phyloP scores from a whole-genome alignment of 35 echinoderm and acorn worm genomes.

The Ptychodera flava region DNA sequence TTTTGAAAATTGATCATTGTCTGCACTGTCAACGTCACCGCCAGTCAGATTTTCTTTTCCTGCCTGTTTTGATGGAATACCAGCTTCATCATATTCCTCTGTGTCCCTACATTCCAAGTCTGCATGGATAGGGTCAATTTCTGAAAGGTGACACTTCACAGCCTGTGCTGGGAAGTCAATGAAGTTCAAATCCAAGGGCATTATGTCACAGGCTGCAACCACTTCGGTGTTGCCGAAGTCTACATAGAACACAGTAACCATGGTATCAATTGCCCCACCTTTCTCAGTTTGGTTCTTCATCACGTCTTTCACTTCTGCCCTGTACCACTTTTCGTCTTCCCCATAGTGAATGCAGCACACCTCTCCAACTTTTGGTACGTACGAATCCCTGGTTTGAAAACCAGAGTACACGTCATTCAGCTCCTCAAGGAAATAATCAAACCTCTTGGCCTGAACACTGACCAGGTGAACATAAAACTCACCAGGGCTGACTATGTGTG shows the following conservation, averaged over 20 bases:
- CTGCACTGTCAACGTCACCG: not conserved
- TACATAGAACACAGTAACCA: constrained; percentile 15
- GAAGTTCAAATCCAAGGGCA: constrained; percentile 21
- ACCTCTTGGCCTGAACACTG: constrained; percentile 16
- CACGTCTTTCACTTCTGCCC: constrained; percentile 24
- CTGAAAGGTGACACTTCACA: constrained; percentile 45
- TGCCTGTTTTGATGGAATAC: not conserved
- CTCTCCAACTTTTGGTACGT: constrained; percentile 2
- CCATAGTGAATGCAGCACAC: constrained; percentile 33
- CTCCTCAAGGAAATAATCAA: constrained; percentile 48
- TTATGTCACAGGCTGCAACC: constrained; percentile 15
- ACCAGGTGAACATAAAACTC: constrained; percentile 62
- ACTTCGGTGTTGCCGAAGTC: constrained; percentile 66
- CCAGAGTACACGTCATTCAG: constrained; percentile 26
- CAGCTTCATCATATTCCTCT: not conserved
- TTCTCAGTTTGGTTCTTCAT: not conserved
- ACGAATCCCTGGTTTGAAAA: not conserved
- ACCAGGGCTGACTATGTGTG: constrained; percentile 40
- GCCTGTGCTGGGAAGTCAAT: constrained; percentile 35
- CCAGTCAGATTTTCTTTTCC: too few species aligned
- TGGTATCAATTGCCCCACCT: not conserved
- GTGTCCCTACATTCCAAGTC: not conserved
- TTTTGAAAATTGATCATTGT: too few species aligned
- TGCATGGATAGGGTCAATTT: constrained; percentile 16
- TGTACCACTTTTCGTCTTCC: constrained; percentile 43